Evolutionary conservation across 2,888 invertebrate species (phyloP), one percentile per base, ranked within the genome.

Genomic region (Carabus problematicus): DNA sequence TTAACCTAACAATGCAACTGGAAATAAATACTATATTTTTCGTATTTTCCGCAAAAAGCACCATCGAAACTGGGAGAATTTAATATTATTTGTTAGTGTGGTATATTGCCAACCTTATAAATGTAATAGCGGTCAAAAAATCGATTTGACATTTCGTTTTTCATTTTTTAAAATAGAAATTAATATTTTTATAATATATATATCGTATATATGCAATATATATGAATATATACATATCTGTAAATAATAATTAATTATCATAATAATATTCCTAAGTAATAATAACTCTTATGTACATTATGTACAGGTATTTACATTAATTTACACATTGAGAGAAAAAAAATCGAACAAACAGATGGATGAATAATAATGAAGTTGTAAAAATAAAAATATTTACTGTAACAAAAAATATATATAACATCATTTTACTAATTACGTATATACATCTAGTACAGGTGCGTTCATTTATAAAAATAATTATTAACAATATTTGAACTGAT

Each of bases 231-330:
- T 70, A 70, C 72, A 70, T 68, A 61, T 71, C 67, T 72, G 70
- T 71, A 75, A 74, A 70, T 74, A 76, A 75, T 72, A 72, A 74
- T 47, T 7, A 6, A n/a, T 43, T 43, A n/a, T n/a, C 12, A 43
- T 72, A 76, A 77, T 77, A 72, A 78, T 78, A 78, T 75, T 74
- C 75, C 78, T 78, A 78, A 76, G 78, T 80, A 81, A 77, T 79
- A 80, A 77, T 79, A 80, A 77, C 77, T 77, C 79, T 80, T 80
- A 80, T 80, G 72, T 81, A 81, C 81, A 82, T 67, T 79, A 79
- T 80, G 74, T 79, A 79, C 79, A 81, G 71, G 71, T 76, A 77
- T 74, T 73, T 77, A 76, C 75, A 76, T n/a, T n/a, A n/a, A n/a
- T n/a, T n/a, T n/a, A n/a, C n/a, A n/a, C n/a, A n/a, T n/a, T n/a